Evolutionary conservation across 2,797 vertebrate genomes (phyloP).

Genomic region (Merluccius polli): DNA sequence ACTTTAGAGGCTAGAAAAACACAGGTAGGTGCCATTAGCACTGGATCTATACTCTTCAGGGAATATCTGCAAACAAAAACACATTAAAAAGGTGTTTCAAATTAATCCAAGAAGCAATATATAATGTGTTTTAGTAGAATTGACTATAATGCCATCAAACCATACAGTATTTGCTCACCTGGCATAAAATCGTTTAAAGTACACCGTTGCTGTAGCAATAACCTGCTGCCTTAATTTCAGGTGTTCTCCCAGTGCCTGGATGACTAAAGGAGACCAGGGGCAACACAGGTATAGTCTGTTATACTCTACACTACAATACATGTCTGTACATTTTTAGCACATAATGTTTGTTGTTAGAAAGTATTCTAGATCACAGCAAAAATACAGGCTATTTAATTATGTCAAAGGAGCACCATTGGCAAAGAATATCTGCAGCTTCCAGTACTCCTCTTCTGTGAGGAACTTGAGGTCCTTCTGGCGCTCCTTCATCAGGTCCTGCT

Average conservation of each 20-base stretch:
- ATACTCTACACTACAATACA: neutral
- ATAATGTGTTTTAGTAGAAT: neutral
- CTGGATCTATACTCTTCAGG: conserved; percentile 98
- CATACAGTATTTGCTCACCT: conserved; percentile 73
- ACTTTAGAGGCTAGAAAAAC: conserved; percentile 99
- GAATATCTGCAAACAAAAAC: conserved; percentile 82
- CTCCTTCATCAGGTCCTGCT: conserved; percentile 97
- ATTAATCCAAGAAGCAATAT: neutral
- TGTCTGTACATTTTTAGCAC: too few relatives aligned
- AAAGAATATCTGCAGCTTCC: conserved; percentile 99
- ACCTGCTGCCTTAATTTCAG: conserved; percentile 99
- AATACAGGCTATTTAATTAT: neutral
- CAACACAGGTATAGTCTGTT: neutral
- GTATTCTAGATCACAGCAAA: neutral
- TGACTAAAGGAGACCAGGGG: conserved; percentile 74
- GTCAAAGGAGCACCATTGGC: conserved; percentile 84
- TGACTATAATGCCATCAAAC: neutral
- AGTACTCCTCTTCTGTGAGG: conserved; percentile 96
- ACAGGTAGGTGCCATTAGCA: conserved; percentile 99
- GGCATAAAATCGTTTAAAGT: conserved; percentile 99
- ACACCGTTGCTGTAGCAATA: conserved; percentile 98
- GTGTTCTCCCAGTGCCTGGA: conserved; percentile 97
- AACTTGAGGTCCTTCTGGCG: conserved; percentile 98
- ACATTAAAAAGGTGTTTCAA: neutral
- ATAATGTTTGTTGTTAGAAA: neutral